Conservation (phyloP, 2,888 invertebrate species). For the Poecilus cupreus region DNA sequence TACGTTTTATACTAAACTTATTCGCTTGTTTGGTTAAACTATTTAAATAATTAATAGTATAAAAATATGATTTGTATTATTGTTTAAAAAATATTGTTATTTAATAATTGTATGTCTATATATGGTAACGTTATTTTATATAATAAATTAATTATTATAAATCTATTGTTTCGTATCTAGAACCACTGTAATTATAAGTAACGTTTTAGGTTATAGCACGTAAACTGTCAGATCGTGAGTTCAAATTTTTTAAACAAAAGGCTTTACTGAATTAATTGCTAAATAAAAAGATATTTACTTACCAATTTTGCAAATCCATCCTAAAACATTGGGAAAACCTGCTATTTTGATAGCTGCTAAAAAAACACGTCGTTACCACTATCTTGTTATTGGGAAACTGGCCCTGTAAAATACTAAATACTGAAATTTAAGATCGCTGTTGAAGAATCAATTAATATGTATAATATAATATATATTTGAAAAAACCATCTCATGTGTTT, state of each 20-base stretch:
- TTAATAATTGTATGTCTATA: background rate
- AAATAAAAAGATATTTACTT: too few relatives aligned
- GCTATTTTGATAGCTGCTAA: too few relatives aligned
- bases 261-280: too few relatives aligned
- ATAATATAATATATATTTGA: slow-evolving; percentile 59
- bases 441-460: slow-evolving; percentile 39
- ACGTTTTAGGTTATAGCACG: too few relatives aligned
- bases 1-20: background rate
- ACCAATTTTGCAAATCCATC: too few relatives aligned
- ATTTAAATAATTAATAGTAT: background rate
- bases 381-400: too few relatives aligned
- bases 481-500: slow-evolving; percentile 58
- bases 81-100: background rate
- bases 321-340: too few relatives aligned
- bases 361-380: too few relatives aligned
- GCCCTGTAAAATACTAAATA: background rate
- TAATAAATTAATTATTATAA: background rate
- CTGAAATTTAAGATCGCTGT: background rate
- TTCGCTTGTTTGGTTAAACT: background rate
- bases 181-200: too few relatives aligned
- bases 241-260: too few relatives aligned
- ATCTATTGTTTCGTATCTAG: too few relatives aligned
- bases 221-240: too few relatives aligned
- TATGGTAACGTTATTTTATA: background rate
- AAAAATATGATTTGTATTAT: background rate